Conservation (phyloP, 2,113 vertebrate genomes). For the Chauna torquata region DNA sequence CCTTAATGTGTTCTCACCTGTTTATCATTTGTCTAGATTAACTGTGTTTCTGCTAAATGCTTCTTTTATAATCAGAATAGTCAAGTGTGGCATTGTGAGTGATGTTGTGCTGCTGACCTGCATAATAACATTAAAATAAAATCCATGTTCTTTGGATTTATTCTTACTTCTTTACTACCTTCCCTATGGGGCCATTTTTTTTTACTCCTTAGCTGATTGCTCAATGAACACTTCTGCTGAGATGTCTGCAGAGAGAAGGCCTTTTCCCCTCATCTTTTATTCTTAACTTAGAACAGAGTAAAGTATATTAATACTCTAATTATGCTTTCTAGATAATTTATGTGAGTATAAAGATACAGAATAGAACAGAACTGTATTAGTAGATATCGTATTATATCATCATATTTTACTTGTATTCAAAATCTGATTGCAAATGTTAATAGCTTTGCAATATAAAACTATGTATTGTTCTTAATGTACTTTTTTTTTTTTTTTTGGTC, state of each 20-base stretch:
- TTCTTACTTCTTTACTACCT: background rate
- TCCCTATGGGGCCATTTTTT: background rate
- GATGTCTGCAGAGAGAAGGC: background rate
- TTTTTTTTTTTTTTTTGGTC: conserved; percentile 42
- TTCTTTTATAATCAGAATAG: background rate
- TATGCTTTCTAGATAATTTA: background rate
- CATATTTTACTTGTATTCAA: background rate
- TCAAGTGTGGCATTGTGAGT: background rate
- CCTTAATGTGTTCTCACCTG: background rate
- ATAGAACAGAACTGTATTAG: background rate
- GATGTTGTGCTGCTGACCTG: background rate
- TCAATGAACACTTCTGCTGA: background rate
- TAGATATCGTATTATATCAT: background rate
- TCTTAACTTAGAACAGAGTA: background rate
- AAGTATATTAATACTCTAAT: background rate
- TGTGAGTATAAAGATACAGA: background rate
- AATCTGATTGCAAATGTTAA: background rate
- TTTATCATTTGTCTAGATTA: background rate
- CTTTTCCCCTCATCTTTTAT: background rate
- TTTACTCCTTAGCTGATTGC: background rate
- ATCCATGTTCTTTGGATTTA: background rate
- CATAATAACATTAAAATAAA: background rate
- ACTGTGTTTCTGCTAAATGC: background rate
- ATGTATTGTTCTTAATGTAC: background rate
- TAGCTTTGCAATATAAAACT: background rate